Base-by-base conservation (phyloP, 2,888 invertebrate genomes). In the Heliconius ismenius region DNA sequence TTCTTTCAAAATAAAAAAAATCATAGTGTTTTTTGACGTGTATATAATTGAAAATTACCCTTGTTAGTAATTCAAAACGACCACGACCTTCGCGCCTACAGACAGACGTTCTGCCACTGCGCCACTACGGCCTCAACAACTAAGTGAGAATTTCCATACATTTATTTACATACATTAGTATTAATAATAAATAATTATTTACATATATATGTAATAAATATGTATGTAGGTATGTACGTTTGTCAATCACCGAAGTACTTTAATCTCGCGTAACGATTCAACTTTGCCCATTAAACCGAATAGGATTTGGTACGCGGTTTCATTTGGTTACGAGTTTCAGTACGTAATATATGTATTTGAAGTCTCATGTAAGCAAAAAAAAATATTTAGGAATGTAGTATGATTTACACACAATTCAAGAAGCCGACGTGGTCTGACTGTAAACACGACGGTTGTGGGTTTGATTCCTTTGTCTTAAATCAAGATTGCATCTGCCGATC, bases 221-320 rank as follows among this genome's bases (percentile, higher is more conserved):
- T 28, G 28, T 39, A 63, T 39, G 75, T 62, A 49, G 43, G 43
- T 49, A 75, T 74, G 67, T 75, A 75, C 72, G 75, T 72, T 67
- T 43, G 77, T 75, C 72, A 70, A 67, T 77, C 72, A 75, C 74
- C 64, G 73, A 63, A 79, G 74, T 76, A 79, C 80, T 78, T 77
- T 82, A 82, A 82, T 81, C 80, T 81, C 69, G 63, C 75, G 72
- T 81, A 82, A 82, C 81, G 82, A 80, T 72, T 74, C 49, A 82
- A 82, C 79, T 82, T 82, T 76, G 76, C 75, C 79, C 81, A 80
- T 82, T 81, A 81, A 77, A 75, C 74, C 79, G 79, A 73, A 79
- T 79, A 77, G 77, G 49, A 77, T 75, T 75, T 77, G 67, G 72
- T 77, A 72, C 64, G 74, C 75, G 72, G 75, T 75, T 75, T 75